Base-by-base conservation (phyloP, 2,888 invertebrate species). In the Agonopterix arenella region DNA sequence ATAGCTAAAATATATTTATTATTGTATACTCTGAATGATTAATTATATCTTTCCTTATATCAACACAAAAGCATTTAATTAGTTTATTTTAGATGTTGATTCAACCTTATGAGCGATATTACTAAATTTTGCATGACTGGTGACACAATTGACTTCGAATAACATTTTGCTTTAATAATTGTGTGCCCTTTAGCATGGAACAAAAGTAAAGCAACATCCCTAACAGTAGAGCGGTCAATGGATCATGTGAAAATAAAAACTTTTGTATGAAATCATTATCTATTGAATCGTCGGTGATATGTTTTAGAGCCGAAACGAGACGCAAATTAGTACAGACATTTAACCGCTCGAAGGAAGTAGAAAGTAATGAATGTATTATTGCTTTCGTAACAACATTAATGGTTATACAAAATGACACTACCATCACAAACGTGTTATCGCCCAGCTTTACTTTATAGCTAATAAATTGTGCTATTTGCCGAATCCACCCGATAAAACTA, bases 401-500 rank as follows among this genome's bases (percentile, higher is more conserved):
- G 65, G 61, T 70, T 68, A 64, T 69, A 66, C 64, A 69, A 69
- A 66, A 58, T 56, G 63, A 61, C 53, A 51, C 52, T 47, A 51
- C 50, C 52, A 64, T 57, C 66, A 57, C 61, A 64, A 65, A 64
- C 66, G 64, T 65, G 59, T 58, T 60, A 59, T 70, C 72, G 70
- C 57, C 72, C 75, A 67, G 71, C 59, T 68, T 68, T 63, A 67
- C 55, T 71, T 73, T 81, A 40, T 77, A 80, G 81, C 83, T 84
- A 83, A 73, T 72, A 72, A 79, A 81, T 86, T 86, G 88, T 85
- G 88, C 84, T 84, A 80, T 78, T 70, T 49, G 44, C 68, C 71
- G 75, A 73, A 73, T 76, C 73, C 80, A 68, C 65, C 68, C 74
- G 64, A 64, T 64, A 46, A 48, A 38, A 49, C 51, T 51, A 51